Base-by-base conservation (phyloP, 2,113 vertebrate species). In the Syngnathoides biaculeatus region DNA sequence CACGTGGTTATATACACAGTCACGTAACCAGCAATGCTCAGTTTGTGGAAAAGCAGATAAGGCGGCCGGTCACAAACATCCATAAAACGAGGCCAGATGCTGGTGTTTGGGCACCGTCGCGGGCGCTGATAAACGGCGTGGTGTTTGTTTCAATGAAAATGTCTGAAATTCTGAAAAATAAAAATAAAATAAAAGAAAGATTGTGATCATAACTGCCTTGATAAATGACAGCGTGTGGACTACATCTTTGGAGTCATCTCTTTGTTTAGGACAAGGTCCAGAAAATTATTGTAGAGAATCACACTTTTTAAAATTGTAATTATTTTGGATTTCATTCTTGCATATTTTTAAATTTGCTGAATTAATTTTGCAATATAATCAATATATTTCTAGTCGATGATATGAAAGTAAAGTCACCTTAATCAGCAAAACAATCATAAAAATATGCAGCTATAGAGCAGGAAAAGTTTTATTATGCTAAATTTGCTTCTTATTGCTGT, bases 51-150 rank as follows among this genome's bases (percentile, higher is more conserved):
- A 86, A 72, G 79, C 60, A 78, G 84, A 88, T 88, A 86, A 82
- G 82, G 77, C 72, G 64, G 69, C 72, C 39, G 57, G 61, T 59
- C 74, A 81, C 80, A 87, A 88, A 88, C 83, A 82, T 85, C 78
- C 86, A 82, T 87, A 88, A 87, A 86, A 86, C 67, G 59, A 78
- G 73, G 83, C 83, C 86, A 90, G 84, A 86, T 86, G 84, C 79
- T 82, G 67, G 78, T 79, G 82, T 84, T 69, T 81, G 79, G 84
- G 64, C 56, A 71, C 58, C 75, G 12, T 17, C 59, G 67, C 75
- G 69, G 68, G 68, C 82, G 72, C 77, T 73, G 68, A 45, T 81
- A 77, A 59, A 71, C 69, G 74, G 68, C 62, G 74, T 68, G 69
- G 73, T 76, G 76, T 24, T 76, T 72, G 45, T 42, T 75, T 65